phyloP scores from a whole-genome alignment of 1,140 invertebrate genomes.

The Neotoxoptera formosana region DNA sequence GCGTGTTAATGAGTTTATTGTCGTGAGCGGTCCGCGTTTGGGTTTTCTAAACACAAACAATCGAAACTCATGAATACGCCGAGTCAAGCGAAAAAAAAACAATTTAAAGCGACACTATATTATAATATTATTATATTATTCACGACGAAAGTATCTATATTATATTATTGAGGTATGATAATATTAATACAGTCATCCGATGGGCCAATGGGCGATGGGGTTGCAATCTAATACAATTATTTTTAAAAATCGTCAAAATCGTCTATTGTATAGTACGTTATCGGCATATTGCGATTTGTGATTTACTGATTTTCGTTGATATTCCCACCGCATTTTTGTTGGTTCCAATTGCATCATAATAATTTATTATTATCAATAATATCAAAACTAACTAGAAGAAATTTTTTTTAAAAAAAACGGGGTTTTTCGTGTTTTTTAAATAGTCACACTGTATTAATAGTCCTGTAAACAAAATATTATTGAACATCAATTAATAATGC shows the following conservation, averaged over 20 bases:
- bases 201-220: too few species aligned
- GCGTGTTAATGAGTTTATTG: conserved; percentile 38
- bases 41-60: conserved; percentile 33
- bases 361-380: too few species aligned
- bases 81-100: not conserved
- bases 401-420: too few species aligned
- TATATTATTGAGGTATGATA: too few species aligned
- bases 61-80: conserved; percentile 26
- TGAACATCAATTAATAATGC: too few species aligned
- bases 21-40: not conserved
- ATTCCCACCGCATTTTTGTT: not conserved
- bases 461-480: too few species aligned
- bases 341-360: not conserved
- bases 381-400: too few species aligned
- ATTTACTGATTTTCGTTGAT: not conserved
- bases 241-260: not conserved
- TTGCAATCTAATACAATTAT: not conserved
- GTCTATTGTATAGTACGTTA: not conserved
- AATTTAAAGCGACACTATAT: not conserved
- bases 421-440: too few species aligned
- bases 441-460: too few species aligned
- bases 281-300: not conserved
- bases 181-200: not conserved
- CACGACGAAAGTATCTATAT: not conserved
- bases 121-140: too few species aligned